phyloP scores from a whole-genome alignment of 2,113 vertebrate genomes.

The Mesoclemmys tuberculata region DNA sequence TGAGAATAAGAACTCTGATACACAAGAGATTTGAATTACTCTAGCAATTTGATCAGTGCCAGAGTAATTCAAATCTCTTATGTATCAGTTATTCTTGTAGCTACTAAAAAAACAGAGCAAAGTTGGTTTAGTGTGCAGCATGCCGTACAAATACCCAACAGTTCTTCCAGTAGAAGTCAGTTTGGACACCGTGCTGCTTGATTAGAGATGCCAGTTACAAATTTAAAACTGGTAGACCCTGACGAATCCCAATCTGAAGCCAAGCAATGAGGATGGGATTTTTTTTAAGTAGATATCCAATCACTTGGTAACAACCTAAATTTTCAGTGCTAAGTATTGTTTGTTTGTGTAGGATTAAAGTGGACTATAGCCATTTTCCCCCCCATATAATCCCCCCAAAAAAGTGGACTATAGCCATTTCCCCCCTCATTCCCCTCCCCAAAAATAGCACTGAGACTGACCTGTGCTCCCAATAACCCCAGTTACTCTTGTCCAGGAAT shows the following conservation, averaged over 20 bases:
- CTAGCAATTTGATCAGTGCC: not conserved
- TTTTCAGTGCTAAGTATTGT: not conserved
- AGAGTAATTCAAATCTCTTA: not conserved
- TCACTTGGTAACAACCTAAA: not conserved
- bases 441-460: not conserved
- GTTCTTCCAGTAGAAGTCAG: not conserved
- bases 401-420: not conserved
- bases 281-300: not conserved
- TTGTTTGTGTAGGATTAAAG: not conserved
- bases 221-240: not conserved
- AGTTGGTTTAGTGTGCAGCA: not conserved
- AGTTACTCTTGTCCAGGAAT: not conserved
- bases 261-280: fast-evolving
- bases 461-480: fast-evolving
- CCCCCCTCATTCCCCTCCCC: too few species aligned
- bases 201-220: not conserved
- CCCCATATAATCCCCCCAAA: too few species aligned
- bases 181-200: not conserved
- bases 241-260: not conserved
- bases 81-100: not conserved
- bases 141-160: not conserved
- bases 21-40: not conserved
- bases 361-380: not conserved
- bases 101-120: not conserved
- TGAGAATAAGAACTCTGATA: not conserved